Evolutionary conservation across 2,113 vertebrate species (phyloP).

Genomic region (Boulengeromyrus knoepffleri): DNA sequence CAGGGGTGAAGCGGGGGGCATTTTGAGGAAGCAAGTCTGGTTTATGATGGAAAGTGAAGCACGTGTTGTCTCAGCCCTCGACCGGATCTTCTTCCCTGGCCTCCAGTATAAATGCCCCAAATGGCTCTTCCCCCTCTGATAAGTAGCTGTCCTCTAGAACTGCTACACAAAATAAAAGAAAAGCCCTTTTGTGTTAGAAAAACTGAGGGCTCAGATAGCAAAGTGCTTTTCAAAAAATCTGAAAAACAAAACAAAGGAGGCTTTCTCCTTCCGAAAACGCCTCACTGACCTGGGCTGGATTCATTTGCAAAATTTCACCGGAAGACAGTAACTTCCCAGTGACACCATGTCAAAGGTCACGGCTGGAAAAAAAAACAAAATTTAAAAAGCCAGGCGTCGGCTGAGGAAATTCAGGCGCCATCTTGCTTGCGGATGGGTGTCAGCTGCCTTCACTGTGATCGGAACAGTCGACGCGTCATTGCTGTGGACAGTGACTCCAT

Average conservation of each 20-base stretch:
- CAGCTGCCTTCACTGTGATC: not conserved
- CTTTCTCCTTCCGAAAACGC: not conserved
- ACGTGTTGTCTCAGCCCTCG: not conserved
- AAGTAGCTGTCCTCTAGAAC: not conserved
- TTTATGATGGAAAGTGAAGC: not conserved
- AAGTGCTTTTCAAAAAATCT: not conserved
- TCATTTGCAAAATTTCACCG: not conserved
- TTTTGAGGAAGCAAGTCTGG: not conserved
- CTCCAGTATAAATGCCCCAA: not conserved
- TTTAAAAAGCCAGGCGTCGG: not conserved
- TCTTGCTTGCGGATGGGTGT: not conserved
- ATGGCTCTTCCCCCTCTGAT: not conserved
- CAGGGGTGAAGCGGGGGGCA: not conserved
- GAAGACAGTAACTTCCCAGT: not conserved
- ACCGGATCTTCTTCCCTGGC: not conserved
- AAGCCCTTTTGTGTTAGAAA: not conserved
- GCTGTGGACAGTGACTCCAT: not conserved
- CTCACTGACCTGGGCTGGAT: not conserved
- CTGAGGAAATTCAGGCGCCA: not conserved
- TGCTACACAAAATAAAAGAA: not conserved
- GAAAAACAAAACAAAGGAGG: not conserved
- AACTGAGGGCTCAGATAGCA: constrained; percentile 1
- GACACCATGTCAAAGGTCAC: not conserved
- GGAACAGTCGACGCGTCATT: not conserved
- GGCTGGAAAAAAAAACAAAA: not conserved